These are phyloP conservation scores for Cataglyphis altisquamis DNA, from an alignment of 2,888 invertebrate species.

Conservation along the genomic window DNA sequence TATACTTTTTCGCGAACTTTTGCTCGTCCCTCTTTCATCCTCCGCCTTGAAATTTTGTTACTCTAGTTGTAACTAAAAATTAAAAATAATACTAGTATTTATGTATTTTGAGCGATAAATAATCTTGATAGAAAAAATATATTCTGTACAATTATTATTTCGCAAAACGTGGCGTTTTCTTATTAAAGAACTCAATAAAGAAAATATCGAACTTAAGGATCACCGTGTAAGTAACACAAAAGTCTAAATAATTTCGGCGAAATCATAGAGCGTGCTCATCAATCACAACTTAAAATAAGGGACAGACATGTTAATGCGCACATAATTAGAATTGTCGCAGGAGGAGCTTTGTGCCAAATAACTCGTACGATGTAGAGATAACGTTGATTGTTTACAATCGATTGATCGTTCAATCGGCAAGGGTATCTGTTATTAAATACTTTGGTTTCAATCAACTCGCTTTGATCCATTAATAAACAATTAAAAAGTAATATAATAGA, in stretches of 20 bases:
- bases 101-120: neutral
- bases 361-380: constrained; percentile 58
- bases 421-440: neutral
- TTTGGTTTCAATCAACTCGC: neutral
- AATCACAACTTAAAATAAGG: constrained; percentile 22
- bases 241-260: constrained; percentile 27
- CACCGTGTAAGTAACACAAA: constrained; percentile 26
- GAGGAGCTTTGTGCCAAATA: constrained; percentile 66
- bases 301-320: constrained; percentile 27
- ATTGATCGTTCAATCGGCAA: constrained; percentile 37
- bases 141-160: neutral
- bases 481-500: neutral
- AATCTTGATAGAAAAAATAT: neutral
- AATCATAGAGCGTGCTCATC: constrained; percentile 44
- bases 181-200: constrained; percentile 8
- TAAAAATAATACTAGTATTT: neutral
- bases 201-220: neutral
- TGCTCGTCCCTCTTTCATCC: neutral
- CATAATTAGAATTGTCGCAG: constrained; percentile 45
- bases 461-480: neutral
- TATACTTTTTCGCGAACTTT: neutral
- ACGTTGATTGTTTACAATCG: constrained; percentile 32
- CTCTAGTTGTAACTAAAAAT: neutral
- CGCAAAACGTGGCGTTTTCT: constrained; percentile 8
- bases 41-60: neutral